Conservation (phyloP, 2,113 vertebrate species). For the Euleptes europaea region DNA sequence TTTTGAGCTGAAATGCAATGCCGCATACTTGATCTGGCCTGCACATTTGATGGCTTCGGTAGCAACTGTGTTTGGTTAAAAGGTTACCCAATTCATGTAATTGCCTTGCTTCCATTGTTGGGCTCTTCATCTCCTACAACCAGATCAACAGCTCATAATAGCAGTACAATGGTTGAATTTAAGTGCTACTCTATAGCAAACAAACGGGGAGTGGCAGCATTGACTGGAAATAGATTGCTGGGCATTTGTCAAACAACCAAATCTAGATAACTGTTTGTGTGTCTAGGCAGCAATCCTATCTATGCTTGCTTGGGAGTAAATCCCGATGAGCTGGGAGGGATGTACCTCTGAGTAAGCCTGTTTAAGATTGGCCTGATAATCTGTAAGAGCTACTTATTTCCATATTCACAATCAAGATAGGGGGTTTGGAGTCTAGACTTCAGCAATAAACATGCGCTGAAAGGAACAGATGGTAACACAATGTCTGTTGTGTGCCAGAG, state of each 20-base stretch:
- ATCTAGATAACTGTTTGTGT: background rate
- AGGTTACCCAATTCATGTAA: background rate
- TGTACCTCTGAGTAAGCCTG: too few relatives aligned
- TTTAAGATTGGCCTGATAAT: too few relatives aligned
- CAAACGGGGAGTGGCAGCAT: background rate
- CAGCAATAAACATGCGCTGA: background rate
- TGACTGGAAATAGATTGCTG: background rate
- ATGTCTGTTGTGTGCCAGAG: background rate
- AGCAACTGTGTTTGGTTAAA: conserved; percentile 8
- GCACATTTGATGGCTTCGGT: background rate
- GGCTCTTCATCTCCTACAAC: background rate
- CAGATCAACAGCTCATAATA: conserved; percentile 1
- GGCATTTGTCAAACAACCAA: conserved; percentile 1
- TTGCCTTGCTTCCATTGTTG: conserved; percentile 19
- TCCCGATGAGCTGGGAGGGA: too few relatives aligned
- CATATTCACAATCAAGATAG: background rate
- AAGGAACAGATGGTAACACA: background rate
- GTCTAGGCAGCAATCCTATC: background rate
- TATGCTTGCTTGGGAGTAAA: too few relatives aligned
- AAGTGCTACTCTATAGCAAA: conserved; percentile 17
- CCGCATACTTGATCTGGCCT: background rate
- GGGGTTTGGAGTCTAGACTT: background rate
- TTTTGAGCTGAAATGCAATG: background rate
- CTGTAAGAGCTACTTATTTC: too few relatives aligned
- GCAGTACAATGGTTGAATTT: conserved; percentile 20